Base-by-base conservation (phyloP, 2,113 vertebrate genomes). In the Solea senegalensis region DNA sequence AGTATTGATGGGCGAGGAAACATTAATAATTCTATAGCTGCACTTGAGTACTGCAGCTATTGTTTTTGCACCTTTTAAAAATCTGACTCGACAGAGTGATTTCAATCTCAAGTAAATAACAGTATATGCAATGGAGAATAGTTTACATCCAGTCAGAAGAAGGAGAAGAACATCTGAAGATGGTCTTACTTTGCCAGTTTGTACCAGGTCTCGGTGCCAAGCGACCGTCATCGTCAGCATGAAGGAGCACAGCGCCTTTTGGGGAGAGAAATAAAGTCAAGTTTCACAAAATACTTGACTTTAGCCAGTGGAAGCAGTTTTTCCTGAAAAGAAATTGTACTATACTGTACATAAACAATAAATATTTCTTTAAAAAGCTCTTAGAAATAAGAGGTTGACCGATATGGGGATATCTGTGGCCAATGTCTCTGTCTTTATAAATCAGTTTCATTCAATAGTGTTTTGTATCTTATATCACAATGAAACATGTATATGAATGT, bases 211-310 rank as follows among this genome's bases (percentile, higher is more conserved):
- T 48, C 87, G 73, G 27, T 91, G 87, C 80, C 83, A 86, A 7
- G 88, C 83, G 0, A 89, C 78, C 3, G 89, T 89, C 83, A 89
- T 87, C 2, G 80, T 89, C 89, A 91, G 28, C 87, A 91, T 88
- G 85, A 89, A 89, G 89, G 89, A 90, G 70, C 90, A 89, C 74
- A 90, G 74, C 13, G 87, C 90, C 90, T 91, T 39, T 9, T 15
- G 52, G 61, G 67, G 64, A 74, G 13, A 80, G 13, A 52, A 28
- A 26, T 7, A 50, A 21, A 21, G 21, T 21, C 1, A 21, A 21
- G 21, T 21, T 21, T 21, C 21, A 21, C 21, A 21, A 21, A 21
- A 21, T 21, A 21, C 21, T 21, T 21, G 21, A 21, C 21, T 21
- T 21, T 21, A 21, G 21, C 21, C 21, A 21, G 21, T 21, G 21